phyloP scores from a whole-genome alignment of 2,797 vertebrate genomes.

The Falco naumanni region DNA sequence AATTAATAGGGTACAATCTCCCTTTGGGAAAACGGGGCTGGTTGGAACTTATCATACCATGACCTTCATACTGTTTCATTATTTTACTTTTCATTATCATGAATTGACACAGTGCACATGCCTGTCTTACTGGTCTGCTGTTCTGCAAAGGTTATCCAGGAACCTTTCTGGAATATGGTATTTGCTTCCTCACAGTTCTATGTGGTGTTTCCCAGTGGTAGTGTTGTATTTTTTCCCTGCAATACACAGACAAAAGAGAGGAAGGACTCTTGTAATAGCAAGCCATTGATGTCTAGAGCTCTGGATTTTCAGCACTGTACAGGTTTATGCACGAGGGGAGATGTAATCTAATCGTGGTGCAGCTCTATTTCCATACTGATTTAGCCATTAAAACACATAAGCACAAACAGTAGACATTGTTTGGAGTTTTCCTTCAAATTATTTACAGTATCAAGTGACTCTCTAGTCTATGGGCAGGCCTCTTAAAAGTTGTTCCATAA shows the following conservation, averaged over 20 bases:
- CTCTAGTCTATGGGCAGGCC: not conserved
- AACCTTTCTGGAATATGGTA: not conserved
- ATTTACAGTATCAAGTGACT: not conserved
- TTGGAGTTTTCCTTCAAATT: slow-evolving; percentile 33
- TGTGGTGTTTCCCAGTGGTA: not conserved
- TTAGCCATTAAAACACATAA: slow-evolving; percentile 14
- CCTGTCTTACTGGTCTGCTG: not conserved
- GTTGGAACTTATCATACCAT: not conserved
- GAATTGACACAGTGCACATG: not conserved
- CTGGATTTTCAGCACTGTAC: not conserved
- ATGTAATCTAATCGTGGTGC: not conserved
- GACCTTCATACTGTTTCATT: not conserved
- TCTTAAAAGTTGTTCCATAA: not conserved
- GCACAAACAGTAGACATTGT: not conserved
- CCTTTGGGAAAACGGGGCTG: not conserved
- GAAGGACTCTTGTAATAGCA: not conserved
- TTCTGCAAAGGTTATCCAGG: not conserved
- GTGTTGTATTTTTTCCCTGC: not conserved
- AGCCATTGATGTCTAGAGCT: not conserved
- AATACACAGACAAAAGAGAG: not conserved
- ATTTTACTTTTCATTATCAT: not conserved
- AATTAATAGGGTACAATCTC: not conserved
- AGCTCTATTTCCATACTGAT: not conserved
- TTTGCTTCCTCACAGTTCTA: not conserved
- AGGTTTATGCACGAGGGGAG: not conserved